These are phyloP conservation scores for Drosophila ironensis DNA, from an alignment of 1,140 invertebrate genomes.

Conservation along the genomic window DNA sequence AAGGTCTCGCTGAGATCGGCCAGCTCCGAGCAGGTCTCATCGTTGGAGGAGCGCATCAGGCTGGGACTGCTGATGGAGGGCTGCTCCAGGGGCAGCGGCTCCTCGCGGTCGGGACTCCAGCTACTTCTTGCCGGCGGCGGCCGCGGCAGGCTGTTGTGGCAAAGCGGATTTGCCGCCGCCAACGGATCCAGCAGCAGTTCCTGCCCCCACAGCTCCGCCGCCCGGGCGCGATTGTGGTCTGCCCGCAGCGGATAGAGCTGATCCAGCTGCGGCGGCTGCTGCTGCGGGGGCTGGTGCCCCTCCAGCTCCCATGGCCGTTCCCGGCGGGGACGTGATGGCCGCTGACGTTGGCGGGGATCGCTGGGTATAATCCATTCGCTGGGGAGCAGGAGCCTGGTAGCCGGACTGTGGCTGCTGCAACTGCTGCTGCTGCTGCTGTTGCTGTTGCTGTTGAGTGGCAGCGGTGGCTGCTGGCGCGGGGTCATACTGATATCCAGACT, in stretches of 20 bases:
- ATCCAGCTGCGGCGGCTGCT: conserved; percentile 3
- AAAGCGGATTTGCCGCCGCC: conserved; percentile 64
- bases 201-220: conserved; percentile 76
- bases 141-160: conserved; percentile 81
- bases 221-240: conserved; percentile 74
- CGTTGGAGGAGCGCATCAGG: conserved; percentile 71
- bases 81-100: conserved; percentile 56
- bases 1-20: conserved; percentile 61
- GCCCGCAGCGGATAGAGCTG: conserved; percentile 53
- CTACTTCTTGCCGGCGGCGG: conserved; percentile 77
- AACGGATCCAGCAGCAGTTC: conserved; percentile 61
- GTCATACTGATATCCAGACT: conserved; percentile 63
- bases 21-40: conserved; percentile 50
- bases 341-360: conserved; percentile 54
- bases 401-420: conserved; percentile 32
- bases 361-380: conserved; percentile 49
- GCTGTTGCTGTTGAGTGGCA: too few relatives aligned
- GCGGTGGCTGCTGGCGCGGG: conserved; percentile 39
- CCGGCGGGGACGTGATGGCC: conserved; percentile 34
- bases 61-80: conserved; percentile 80
- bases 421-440: too few relatives aligned
- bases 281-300: conserved; percentile 11
- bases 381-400: conserved; percentile 23
- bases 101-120: conserved; percentile 52
- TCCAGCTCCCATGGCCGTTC: conserved; percentile 44